Evolutionary conservation across 1,140 invertebrate species (phyloP).

Genomic region (Drosophila auraria): DNA sequence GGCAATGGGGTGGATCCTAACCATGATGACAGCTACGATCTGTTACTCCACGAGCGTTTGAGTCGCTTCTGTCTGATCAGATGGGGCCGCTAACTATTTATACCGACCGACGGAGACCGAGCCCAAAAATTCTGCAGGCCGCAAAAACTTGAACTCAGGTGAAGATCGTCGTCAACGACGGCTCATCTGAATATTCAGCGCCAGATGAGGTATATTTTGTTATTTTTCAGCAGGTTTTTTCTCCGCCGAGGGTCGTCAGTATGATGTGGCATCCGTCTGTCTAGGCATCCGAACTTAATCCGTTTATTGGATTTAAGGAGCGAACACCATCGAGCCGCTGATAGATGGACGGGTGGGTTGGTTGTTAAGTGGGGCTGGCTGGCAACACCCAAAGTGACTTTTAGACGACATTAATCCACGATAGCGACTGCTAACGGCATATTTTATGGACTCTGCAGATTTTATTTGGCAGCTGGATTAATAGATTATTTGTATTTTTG

Average conservation of each 20-base stretch:
- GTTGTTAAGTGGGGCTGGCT: background rate
- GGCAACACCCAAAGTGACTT: conserved; percentile 24
- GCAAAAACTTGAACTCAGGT: conserved; percentile 35
- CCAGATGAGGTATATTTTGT: conserved; percentile 18
- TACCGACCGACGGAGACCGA: conserved; percentile 35
- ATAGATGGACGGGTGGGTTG: conserved; percentile 1
- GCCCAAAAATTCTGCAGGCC: conserved; percentile 38
- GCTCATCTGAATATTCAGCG: conserved; percentile 54
- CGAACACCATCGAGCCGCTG: background rate
- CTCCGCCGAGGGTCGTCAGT: conserved; percentile 40
- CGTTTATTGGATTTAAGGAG: conserved; percentile 33
- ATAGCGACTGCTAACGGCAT: conserved; percentile 32
- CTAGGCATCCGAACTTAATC: conserved; percentile 21
- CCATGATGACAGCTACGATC: conserved; percentile 59
- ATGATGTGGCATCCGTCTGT: conserved; percentile 31
- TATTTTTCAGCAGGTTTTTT: conserved; percentile 20
- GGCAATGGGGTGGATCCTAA: conserved; percentile 21
- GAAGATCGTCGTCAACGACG: conserved; percentile 22
- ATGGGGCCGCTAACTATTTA: conserved; percentile 59
- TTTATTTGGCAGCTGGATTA: conserved; percentile 27
- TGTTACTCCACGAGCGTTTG: conserved; percentile 58
- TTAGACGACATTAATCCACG: conserved; percentile 36
- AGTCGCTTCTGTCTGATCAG: conserved; percentile 58
- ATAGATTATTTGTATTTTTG: conserved; percentile 20
- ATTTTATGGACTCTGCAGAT: conserved; percentile 25